Evolutionary conservation across 1,140 invertebrate genomes (phyloP).

Genomic region (Ctenoplectra terminalis): DNA sequence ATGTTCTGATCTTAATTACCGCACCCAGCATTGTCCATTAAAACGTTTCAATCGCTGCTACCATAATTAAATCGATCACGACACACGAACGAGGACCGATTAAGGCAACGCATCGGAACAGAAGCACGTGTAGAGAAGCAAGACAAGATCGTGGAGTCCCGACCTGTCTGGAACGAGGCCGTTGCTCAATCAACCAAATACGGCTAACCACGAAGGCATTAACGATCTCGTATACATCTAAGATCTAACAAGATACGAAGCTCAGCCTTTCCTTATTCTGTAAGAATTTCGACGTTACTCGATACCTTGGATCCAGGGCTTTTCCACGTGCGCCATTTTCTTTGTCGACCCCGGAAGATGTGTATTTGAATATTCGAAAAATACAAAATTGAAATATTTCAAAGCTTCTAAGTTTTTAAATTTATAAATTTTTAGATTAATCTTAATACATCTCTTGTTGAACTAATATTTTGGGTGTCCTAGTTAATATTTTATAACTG

Average conservation of each 20-base stretch:
- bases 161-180: conserved; percentile 61
- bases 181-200: conserved; percentile 68
- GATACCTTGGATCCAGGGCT: not conserved
- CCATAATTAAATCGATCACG: conserved; percentile 40
- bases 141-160: conserved; percentile 7
- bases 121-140: not conserved
- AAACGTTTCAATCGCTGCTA: conserved; percentile 35
- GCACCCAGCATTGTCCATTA: not conserved
- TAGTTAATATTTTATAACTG: too few relatives aligned
- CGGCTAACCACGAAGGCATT: conserved; percentile 40
- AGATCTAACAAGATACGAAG: conserved; percentile 27
- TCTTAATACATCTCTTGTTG: too few relatives aligned
- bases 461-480: too few relatives aligned
- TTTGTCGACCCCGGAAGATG: not conserved
- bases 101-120: conserved; percentile 28
- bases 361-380: too few relatives aligned
- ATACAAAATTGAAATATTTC: too few relatives aligned
- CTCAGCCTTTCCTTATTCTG: conserved; percentile 15
- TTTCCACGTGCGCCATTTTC: not conserved
- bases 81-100: not conserved
- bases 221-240: conserved; percentile 35
- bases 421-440: not conserved
- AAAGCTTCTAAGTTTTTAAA: not conserved
- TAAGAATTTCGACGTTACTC: conserved; percentile 16
- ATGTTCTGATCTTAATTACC: not conserved